Evolutionary conservation across 2,888 invertebrate species (phyloP), one percentile per base, ranked within the genome.

Genomic region (Osmoderma eremita): DNA sequence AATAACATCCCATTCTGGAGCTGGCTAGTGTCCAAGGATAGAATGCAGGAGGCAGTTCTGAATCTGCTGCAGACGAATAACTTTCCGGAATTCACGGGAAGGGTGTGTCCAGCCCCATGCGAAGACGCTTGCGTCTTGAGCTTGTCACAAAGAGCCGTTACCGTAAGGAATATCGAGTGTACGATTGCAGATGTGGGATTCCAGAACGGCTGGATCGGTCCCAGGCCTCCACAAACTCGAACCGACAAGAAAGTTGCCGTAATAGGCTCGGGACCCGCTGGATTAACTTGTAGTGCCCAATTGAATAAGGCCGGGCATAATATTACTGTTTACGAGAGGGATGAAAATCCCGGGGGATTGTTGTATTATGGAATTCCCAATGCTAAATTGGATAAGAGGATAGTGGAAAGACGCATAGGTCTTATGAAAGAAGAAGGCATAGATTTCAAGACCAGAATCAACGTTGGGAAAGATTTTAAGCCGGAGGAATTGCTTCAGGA

Each of bases 1-100:
- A 99, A 99, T 83, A 95, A 99, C 74, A 96, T 99, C 73, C 99
- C 99, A 63, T 97, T 97, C 84, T 99, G 98, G 97, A 99, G 99
- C 83, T 95, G 98, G 79, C 88, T 99, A 17, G 88, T 99, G n/a
- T 98, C 93, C 86, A 88, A 92, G 78, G 91, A 90, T 56, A 93
- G 96, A 78, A 98, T 98, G 98, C 88, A 89, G 70, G 95, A 97
- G 81, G 99, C 99, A 13, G 84, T 98, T 4, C 88, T 91, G 67
- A 97, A 97, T 74, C 86, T 99, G 63, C 83, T 97, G 74, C 98
- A 98, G 84, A 99, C 99, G 0, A 99, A 99, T 80, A 99, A 99
- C 82, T 99, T 99, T 85, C 98, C 99, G 12, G 91, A 83, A 68
- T 82, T 83, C 70, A 83, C 82, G 5, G 82, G 82, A 10, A 71